Evolutionary conservation across 2,797 vertebrate genomes (phyloP).

Genomic region (Echiichthys vipera): DNA sequence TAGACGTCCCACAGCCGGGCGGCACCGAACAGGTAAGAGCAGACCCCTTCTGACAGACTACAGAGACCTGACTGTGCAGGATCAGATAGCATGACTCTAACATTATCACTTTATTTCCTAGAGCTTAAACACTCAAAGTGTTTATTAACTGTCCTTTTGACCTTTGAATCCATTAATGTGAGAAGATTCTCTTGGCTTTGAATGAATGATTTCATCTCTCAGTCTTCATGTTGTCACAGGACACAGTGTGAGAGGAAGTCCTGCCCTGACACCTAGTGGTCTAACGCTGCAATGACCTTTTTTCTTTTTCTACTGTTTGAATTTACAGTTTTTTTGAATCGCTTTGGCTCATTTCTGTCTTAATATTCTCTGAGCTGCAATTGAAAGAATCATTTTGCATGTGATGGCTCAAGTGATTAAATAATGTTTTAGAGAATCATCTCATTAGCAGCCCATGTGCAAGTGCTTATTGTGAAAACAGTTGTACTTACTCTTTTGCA

Average conservation of each 20-base stretch:
- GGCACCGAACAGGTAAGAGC: slow-evolving; percentile 60
- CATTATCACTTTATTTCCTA: not conserved
- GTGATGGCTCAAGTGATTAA: too few relatives aligned
- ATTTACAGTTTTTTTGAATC: too few relatives aligned
- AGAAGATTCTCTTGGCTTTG: not conserved
- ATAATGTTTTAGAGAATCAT: too few relatives aligned
- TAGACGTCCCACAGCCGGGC: slow-evolving; percentile 7
- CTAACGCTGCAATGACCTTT: not conserved
- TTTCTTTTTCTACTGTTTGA: accelerated
- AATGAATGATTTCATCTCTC: not conserved
- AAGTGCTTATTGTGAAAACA: too few relatives aligned
- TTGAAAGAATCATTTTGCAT: too few relatives aligned
- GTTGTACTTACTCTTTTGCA: too few relatives aligned
- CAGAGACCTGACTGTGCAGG: not conserved
- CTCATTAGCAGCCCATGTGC: too few relatives aligned
- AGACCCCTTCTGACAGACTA: not conserved
- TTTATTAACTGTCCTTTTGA: not conserved
- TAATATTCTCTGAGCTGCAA: too few relatives aligned
- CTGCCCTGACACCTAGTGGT: slow-evolving; percentile 64
- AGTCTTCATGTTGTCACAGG: slow-evolving; percentile 5
- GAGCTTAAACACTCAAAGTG: not conserved
- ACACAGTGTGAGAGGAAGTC: not conserved
- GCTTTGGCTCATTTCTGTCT: too few relatives aligned
- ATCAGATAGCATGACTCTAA: not conserved
- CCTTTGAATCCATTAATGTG: not conserved